Evolutionary conservation across 1,140 invertebrate genomes (phyloP).

Genomic region (Zaprionus taronus): DNA sequence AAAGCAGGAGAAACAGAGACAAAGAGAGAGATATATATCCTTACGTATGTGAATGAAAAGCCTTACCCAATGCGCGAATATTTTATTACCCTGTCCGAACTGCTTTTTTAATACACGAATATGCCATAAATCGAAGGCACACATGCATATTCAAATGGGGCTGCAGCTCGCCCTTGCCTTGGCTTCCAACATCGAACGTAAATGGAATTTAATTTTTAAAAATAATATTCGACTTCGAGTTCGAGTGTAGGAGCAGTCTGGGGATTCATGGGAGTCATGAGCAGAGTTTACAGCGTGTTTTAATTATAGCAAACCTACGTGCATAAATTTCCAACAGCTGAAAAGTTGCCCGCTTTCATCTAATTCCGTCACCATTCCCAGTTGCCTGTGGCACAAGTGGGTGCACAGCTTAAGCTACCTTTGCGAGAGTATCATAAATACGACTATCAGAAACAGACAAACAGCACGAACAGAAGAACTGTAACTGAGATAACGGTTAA

Average conservation of each 20-base stretch:
- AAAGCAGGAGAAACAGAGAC: not conserved
- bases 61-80: constrained; percentile 27
- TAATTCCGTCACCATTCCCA: not conserved
- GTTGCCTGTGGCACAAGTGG: not conserved
- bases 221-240: not conserved
- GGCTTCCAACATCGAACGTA: constrained; percentile 11
- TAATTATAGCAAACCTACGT: not conserved
- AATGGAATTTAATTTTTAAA: constrained; percentile 28
- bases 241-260: not conserved
- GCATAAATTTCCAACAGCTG: not conserved
- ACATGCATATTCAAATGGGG: constrained; percentile 10
- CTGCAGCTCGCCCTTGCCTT: not conserved
- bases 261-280: not conserved
- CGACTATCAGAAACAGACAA: constrained; percentile 67
- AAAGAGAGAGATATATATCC: not conserved
- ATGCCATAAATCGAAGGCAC: constrained; percentile 13
- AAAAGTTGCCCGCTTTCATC: not conserved
- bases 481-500: constrained; percentile 59
- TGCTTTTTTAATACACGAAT: constrained; percentile 35
- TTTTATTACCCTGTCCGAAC: constrained; percentile 36
- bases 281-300: not conserved
- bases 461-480: constrained; percentile 30
- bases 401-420: not conserved
- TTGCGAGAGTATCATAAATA: constrained; percentile 32
- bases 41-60: constrained; percentile 3